phyloP scores from a whole-genome alignment of 2,113 vertebrate species.

The Syngnathus typhle region DNA sequence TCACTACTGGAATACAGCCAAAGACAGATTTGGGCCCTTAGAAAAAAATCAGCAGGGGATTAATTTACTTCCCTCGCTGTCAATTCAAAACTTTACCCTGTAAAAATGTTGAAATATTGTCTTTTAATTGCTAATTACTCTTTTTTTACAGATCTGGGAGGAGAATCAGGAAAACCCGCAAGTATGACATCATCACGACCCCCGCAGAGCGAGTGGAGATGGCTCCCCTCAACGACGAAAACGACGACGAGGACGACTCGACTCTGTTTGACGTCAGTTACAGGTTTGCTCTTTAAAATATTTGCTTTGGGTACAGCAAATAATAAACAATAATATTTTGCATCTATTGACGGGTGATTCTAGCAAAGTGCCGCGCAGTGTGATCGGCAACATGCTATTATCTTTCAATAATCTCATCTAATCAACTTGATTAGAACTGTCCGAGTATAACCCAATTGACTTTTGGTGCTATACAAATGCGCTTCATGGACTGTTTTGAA shows the following conservation, averaged over 20 bases:
- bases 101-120: not conserved
- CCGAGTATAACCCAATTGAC: too few species aligned
- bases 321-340: too few species aligned
- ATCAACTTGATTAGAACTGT: too few species aligned
- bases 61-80: not conserved
- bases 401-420: too few species aligned
- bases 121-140: not conserved
- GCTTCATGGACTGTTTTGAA: not conserved
- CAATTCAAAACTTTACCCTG: not conserved
- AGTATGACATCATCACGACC: constrained; percentile 95
- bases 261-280: constrained; percentile 95
- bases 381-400: too few species aligned
- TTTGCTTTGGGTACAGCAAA: too few species aligned
- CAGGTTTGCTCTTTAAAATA: constrained; percentile 69
- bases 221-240: constrained; percentile 91
- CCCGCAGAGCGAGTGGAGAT: constrained; percentile 91
- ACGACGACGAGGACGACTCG: constrained; percentile 83
- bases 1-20: too few species aligned
- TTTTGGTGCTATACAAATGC: too few species aligned
- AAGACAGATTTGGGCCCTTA: too few species aligned
- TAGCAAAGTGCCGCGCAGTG: too few species aligned
- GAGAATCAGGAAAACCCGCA: constrained; percentile 86
- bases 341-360: too few species aligned
- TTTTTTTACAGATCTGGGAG: constrained; percentile 75
- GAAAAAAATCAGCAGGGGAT: not conserved